Conservation (phyloP, 2,888 invertebrate genomes). For the Ditula angustiorana region DNA sequence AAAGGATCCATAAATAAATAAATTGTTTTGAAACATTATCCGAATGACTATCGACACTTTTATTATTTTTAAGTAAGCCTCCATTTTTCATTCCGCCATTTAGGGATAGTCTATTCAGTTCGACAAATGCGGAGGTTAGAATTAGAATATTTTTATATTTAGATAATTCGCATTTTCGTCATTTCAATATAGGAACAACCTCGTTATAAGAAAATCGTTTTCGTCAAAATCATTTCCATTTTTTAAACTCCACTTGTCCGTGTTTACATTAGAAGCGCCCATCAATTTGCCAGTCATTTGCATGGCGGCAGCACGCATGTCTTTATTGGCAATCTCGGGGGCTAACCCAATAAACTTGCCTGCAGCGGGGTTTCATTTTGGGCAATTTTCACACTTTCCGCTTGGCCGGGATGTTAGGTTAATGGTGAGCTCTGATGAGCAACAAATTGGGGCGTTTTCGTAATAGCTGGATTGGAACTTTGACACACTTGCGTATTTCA, state of each 20-base stretch:
- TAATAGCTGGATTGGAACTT: constrained; percentile 25
- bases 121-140: too few relatives aligned
- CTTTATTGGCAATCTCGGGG: constrained; percentile 80
- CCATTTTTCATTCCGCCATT: too few relatives aligned
- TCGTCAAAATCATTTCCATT: constrained; percentile 17
- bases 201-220: not conserved
- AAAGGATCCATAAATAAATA: too few relatives aligned
- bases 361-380: constrained; percentile 76
- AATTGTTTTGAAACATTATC: too few relatives aligned
- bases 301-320: constrained; percentile 48
- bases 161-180: constrained; percentile 8
- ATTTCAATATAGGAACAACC: not conserved
- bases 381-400: constrained; percentile 47
- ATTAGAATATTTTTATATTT: too few relatives aligned
- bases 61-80: too few relatives aligned
- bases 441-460: constrained; percentile 29
- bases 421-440: constrained; percentile 32
- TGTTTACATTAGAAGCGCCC: constrained; percentile 46
- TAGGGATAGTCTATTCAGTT: too few relatives aligned
- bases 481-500: constrained; percentile 17
- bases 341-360: constrained; percentile 81
- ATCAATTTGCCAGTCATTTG: constrained; percentile 69
- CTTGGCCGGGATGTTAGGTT: constrained; percentile 22
- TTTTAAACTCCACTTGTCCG: constrained; percentile 29
- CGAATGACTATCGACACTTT: too few relatives aligned